Evolutionary conservation across 2,888 invertebrate genomes (phyloP), one percentile per base, ranked within the genome.

Genomic region (Erynnis tages): DNA sequence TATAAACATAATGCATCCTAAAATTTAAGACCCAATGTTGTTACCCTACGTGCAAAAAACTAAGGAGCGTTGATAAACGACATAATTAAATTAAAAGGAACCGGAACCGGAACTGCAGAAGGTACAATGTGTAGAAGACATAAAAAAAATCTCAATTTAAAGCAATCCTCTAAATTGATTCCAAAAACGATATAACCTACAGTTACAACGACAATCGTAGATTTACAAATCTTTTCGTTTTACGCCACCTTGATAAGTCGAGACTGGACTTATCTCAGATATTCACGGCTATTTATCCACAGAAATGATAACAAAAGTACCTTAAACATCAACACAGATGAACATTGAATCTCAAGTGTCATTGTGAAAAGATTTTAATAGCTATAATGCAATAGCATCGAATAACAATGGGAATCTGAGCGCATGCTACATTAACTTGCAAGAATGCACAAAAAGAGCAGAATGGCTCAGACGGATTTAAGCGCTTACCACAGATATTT

Each of bases 11-110:
- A n/a, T n/a, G n/a, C n/a, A n/a, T n/a, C n/a, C n/a, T n/a, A n/a
- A n/a, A n/a, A n/a, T n/a, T n/a, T n/a, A n/a, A n/a, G n/a, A n/a
- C n/a, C n/a, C n/a, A n/a, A n/a, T n/a, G n/a, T n/a, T n/a, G n/a
- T n/a, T n/a, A n/a, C n/a, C n/a, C n/a, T n/a, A n/a, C n/a, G n/a
- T n/a, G n/a, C n/a, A n/a, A n/a, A n/a, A n/a, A n/a, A 41, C 29
- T 17, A 2, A 16, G 49, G 56, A 62, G 55, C 59, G 63, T 57
- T 60, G 68, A 70, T 69, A 60, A 61, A 55, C 54, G 62, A 65
- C 70, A 65, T 77, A 80, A 80, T 77, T 77, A 63, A 77, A 80
- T 78, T 76, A 79, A 71, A 69, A 66, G 65, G 64, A n/a, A n/a
- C n/a, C n/a, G n/a, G n/a, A n/a, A n/a, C n/a, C n/a, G n/a, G n/a